Evolutionary conservation across 2,113 vertebrate species (phyloP), one percentile per base, ranked within the genome.

Genomic region (Jacana jacana): DNA sequence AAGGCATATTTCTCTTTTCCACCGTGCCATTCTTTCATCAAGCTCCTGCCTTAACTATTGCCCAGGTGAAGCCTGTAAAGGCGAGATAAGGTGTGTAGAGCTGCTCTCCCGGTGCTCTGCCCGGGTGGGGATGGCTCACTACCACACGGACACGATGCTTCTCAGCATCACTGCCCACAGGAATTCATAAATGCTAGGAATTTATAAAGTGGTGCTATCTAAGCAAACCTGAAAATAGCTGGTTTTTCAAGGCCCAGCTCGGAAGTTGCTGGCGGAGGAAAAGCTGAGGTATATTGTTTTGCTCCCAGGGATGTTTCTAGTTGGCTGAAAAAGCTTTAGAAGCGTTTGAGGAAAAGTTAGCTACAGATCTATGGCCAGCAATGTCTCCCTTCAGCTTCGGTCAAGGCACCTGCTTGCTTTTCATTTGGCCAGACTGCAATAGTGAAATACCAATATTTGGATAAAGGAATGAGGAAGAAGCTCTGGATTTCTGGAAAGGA

Each of bases 111-210:
- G 16, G 55, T 9, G 4, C 35, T 30, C 25, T 12, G 17, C 40
- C 6, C 11, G 4, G 64, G 40, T 12, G 48, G 31, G 61, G 19
- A 58, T 51, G 5, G 1, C 81, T 20, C 37, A 28, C 44, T 57
- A 66, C 81, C 58, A 17, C n/a, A 7, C 6, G 3, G 39, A 16
- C 44, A 14, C 1, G 0, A 6, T 6, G 28, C 51, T 37, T 31
- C 42, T 0, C 88, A 75, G 51, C 85, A 57, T 31, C 75, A 2
- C 71, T 28, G 40, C 1, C 78, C 39, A 58, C 54, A 27, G 57
- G 27, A 14, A 52, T 72, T 31, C 44, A 31, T 58, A n/a, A 82
- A 33, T 8, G 18, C 40, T 20, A 44, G 64, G 51, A 27, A 40
- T 68, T 42, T 83, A n/a, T 46, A 24, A 88, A 64, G 58, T 10